Evolutionary conservation across 2,113 vertebrate species (phyloP), one percentile per base, ranked within the genome.

Genomic region (Anser cygnoides): DNA sequence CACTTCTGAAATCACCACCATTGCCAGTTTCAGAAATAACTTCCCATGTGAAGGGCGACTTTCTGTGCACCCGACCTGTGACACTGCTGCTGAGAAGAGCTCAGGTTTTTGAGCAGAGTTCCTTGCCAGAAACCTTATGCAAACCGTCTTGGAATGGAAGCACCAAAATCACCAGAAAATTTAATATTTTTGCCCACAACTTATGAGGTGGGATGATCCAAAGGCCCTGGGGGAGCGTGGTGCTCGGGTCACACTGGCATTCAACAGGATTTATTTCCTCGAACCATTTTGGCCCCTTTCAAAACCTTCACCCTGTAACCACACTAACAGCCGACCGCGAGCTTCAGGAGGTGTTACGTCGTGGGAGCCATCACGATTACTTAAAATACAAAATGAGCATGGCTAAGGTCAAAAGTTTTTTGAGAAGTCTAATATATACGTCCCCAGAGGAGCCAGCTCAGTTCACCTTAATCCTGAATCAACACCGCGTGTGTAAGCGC

Each of bases 381-480:
- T 94, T 85, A 54, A 83, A 90, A 43, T 82, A n/a, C 74, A 85
- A 79, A 84, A 80, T 1, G 11, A 96, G 90, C 78, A 6, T 41
- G 71, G 71, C 22, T 91, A 4, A 72, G 87, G 91, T 92, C 92
- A 84, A 65, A 90, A 88, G 74, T 95, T 91, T 76, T 33, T 58
- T n/a, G 13, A 55, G 63, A 92, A 89, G 41, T 44, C 81, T 79
- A 79, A 95, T 90, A 70, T 58, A 87, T 66, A 49, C 1, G 3
- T 73, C 96, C 91, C 74, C 55, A 54, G 91, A 96, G 87, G 54
- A 92, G 71, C 5, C 89, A 78, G 93, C 70, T 92, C 58, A 76
- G 28, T 41, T 90, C 89, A 84, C 95, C 96, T 78, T 95, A 95
- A 93, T 95, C 95, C 91, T 95, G 90, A 85, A 79, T 85, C 90